phyloP scores from a whole-genome alignment of 2,888 invertebrate genomes.

The Neocrepidodera transversa region DNA sequence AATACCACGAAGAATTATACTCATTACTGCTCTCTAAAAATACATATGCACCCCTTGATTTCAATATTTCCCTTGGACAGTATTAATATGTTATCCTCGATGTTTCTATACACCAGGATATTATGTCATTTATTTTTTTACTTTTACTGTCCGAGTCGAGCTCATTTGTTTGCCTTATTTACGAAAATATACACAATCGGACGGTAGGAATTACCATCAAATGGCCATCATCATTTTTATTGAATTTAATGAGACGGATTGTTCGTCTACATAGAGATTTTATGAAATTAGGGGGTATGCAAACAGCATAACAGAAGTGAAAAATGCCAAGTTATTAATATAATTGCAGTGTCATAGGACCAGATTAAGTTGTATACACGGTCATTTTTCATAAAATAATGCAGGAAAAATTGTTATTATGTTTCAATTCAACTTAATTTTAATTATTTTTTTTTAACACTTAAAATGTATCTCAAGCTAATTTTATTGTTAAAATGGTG shows the following conservation, averaged over 20 bases:
- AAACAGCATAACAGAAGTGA: slow-evolving; percentile 30
- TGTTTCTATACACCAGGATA: slow-evolving; percentile 54
- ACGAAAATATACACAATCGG: slow-evolving; percentile 43
- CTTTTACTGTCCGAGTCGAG: slow-evolving; percentile 45
- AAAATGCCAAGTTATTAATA: slow-evolving; percentile 17
- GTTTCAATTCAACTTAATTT: too few relatives aligned
- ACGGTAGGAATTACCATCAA: slow-evolving; percentile 42
- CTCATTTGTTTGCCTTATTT: slow-evolving; percentile 47
- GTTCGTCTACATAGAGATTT: slow-evolving; percentile 32
- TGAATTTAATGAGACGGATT: slow-evolving; percentile 46
- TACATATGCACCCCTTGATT: slow-evolving; percentile 60
- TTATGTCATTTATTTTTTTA: slow-evolving; percentile 55
- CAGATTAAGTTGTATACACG: neutral
- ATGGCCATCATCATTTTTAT: slow-evolving; percentile 49
- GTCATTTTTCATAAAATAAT: too few relatives aligned
- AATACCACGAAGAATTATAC: slow-evolving; percentile 56
- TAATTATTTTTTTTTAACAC: too few relatives aligned
- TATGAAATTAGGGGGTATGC: slow-evolving; percentile 30
- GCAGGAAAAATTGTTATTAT: too few relatives aligned
- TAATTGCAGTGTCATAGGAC: neutral
- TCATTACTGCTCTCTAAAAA: slow-evolving; percentile 56
- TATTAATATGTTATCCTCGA: slow-evolving; percentile 57
- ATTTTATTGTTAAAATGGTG: too few relatives aligned
- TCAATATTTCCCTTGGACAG: slow-evolving; percentile 57
- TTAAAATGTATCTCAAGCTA: too few relatives aligned